A percentile compares a stretch with the other conserved stretches of the same genome.
Conservation (phyloP, 2,797 vertebrate genomes). For the Cossypha caffra region DNA sequence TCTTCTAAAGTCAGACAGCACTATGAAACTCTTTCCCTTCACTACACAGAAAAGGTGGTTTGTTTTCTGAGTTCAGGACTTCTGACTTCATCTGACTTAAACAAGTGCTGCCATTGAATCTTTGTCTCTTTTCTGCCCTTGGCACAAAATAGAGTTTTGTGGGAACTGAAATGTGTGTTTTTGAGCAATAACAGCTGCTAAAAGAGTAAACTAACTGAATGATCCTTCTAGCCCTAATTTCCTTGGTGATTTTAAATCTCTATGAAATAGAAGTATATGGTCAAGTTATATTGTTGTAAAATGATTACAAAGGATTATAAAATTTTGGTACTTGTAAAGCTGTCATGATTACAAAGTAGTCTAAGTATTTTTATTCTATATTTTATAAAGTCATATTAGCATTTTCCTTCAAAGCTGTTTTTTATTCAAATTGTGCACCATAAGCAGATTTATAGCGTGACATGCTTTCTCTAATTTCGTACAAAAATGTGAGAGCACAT, state of each 20-base stretch:
- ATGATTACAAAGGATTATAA: not conserved
- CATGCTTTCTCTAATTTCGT: not conserved
- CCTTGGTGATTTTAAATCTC: not conserved
- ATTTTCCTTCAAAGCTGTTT: not conserved
- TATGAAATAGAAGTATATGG: not conserved
- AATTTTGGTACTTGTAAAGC: not conserved
- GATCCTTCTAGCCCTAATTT: not conserved
- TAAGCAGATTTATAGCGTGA: not conserved
- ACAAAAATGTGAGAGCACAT: not conserved
- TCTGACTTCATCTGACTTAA: not conserved
- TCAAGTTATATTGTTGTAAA: not conserved
- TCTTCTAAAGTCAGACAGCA: not conserved
- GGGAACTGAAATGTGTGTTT: not conserved
- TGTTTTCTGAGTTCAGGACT: not conserved
- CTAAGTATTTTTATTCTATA: not conserved
- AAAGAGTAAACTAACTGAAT: not conserved
- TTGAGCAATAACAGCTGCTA: not conserved
- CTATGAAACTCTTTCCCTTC: not conserved
- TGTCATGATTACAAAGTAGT: not conserved
- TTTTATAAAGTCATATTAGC: not conserved
- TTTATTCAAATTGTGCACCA: not conserved
- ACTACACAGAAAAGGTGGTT: not conserved
- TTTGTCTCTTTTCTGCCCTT: not conserved
- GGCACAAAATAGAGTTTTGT: not conserved
- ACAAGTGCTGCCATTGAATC: not conserved